A percentile compares a stretch with the other conserved stretches of the same genome.
These are phyloP conservation scores for Leptocoma aspasia DNA, from an alignment of 2,113 vertebrate genomes.

Conservation along the genomic window DNA sequence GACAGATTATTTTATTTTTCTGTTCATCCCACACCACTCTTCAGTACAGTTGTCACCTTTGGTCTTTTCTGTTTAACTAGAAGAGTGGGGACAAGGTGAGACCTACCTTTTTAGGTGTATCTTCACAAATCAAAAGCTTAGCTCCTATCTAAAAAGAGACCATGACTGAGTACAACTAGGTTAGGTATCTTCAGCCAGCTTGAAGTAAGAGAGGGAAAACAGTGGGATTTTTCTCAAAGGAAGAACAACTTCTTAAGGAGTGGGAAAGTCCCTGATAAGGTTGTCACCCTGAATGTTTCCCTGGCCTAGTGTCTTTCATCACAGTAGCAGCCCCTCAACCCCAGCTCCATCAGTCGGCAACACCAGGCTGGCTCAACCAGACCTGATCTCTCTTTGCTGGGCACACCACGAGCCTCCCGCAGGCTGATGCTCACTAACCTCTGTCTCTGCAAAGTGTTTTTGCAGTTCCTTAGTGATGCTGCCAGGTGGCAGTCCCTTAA, in stretches of 20 bases:
- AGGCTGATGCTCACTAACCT: not conserved
- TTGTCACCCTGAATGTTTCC: rapidly evolving
- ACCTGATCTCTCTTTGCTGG: not conserved
- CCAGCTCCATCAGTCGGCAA: not conserved
- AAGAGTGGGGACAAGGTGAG: not conserved
- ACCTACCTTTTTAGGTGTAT: not conserved
- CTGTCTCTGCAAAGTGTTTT: not conserved
- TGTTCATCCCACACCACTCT: not conserved
- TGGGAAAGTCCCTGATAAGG: not conserved
- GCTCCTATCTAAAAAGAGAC: not conserved
- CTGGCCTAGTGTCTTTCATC: not conserved
- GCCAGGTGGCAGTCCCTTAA: slow-evolving; percentile 69
- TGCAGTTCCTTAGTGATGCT: slow-evolving; percentile 22
- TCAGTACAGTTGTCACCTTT: not conserved
- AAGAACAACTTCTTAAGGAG: not conserved
- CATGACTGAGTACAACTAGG: not conserved
- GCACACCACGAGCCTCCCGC: not conserved
- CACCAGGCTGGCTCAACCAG: not conserved
- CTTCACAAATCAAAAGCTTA: not conserved
- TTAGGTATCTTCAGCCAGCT: not conserved
- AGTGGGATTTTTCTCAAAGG: not conserved
- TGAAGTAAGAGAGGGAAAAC: not conserved
- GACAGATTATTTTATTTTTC: not conserved
- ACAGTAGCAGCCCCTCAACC: rapidly evolving
- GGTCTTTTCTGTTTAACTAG: not conserved